phyloP scores from a whole-genome alignment of 2,797 vertebrate species.

The Helarctos malayanus region DNA sequence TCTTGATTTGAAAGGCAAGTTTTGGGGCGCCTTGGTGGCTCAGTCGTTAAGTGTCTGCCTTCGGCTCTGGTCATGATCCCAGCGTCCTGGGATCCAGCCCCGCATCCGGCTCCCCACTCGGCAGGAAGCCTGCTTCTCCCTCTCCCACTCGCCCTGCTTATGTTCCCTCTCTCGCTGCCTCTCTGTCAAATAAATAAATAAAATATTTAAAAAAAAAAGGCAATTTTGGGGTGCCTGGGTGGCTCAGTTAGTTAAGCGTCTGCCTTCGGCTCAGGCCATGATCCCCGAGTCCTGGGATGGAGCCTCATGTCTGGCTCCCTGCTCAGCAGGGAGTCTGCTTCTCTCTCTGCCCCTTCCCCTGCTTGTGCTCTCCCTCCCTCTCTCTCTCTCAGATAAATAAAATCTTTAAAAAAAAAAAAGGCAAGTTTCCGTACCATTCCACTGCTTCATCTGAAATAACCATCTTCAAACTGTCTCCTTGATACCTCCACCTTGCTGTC shows the following conservation, averaged over 20 bases:
- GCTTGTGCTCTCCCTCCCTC: too few species aligned
- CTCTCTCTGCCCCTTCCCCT: too few species aligned
- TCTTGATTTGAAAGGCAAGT: conserved; percentile 21
- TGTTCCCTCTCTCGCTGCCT: not conserved
- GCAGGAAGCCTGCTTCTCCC: not conserved
- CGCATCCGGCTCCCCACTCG: too few species aligned
- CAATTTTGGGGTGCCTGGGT: not conserved
- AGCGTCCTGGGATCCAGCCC: not conserved
- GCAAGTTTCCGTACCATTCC: not conserved
- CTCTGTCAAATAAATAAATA: not conserved
- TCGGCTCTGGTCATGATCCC: not conserved
- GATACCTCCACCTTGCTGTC: conserved; percentile 21
- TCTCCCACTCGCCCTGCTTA: not conserved
- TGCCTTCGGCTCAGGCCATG: too few species aligned
- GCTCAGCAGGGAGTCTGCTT: too few species aligned
- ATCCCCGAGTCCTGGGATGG: too few species aligned
- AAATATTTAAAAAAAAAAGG: not conserved
- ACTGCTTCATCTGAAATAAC: conserved; percentile 13
- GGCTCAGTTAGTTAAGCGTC: too few species aligned
- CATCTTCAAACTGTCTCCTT: conserved; percentile 35
- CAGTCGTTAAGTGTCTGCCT: not conserved
- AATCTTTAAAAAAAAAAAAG: conserved; percentile 3
- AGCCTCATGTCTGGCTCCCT: too few species aligned
- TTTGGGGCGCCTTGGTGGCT: not conserved
- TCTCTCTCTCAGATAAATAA: not conserved